These are phyloP conservation scores for Clarias laeviceps DNA, from an alignment of 2,797 vertebrate genomes.

Conservation along the genomic window DNA sequence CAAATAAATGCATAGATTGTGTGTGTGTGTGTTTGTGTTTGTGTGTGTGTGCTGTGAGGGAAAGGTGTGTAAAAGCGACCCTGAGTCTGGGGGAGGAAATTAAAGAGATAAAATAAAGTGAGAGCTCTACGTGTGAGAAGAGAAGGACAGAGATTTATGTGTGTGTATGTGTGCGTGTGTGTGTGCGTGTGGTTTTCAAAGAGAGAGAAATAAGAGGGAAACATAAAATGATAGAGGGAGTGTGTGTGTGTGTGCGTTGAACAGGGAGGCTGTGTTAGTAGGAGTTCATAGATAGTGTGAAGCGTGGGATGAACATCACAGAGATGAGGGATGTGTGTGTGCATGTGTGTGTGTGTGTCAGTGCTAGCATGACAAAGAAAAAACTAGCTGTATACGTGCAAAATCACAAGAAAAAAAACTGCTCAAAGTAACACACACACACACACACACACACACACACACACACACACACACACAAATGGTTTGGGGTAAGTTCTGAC, in stretches of 20 bases:
- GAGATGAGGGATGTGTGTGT: constrained; percentile 31
- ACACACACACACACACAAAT: neutral
- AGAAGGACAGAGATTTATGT: constrained; percentile 34
- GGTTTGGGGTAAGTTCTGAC: neutral
- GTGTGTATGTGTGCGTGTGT: constrained; percentile 25
- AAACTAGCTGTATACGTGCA: neutral
- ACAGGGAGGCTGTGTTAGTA: constrained; percentile 34
- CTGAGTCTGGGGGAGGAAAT: constrained; percentile 38
- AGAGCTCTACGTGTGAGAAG: constrained; percentile 31
- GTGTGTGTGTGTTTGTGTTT: constrained; percentile 4
- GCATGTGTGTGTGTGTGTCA: constrained; percentile 36
- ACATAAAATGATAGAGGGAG: constrained; percentile 2
- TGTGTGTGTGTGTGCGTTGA: constrained; percentile 40
- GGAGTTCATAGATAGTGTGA: constrained; percentile 45
- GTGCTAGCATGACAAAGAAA: neutral
- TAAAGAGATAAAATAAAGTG: constrained; percentile 45
- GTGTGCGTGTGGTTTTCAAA: constrained; percentile 14
- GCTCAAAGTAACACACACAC: neutral
- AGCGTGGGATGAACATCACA: constrained; percentile 43
- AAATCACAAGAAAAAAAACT: neutral
- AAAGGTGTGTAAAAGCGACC: constrained; percentile 43
- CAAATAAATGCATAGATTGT: constrained; percentile 24
- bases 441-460: constrained; percentile 20
- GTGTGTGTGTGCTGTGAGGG: constrained; percentile 7
- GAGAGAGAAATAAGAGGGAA: no score